Percentiles rank a stretch among this genome's conserved stretches.
phyloP scores from a whole-genome alignment of 2,888 invertebrate genomes.

The Crioceris asparagi region DNA sequence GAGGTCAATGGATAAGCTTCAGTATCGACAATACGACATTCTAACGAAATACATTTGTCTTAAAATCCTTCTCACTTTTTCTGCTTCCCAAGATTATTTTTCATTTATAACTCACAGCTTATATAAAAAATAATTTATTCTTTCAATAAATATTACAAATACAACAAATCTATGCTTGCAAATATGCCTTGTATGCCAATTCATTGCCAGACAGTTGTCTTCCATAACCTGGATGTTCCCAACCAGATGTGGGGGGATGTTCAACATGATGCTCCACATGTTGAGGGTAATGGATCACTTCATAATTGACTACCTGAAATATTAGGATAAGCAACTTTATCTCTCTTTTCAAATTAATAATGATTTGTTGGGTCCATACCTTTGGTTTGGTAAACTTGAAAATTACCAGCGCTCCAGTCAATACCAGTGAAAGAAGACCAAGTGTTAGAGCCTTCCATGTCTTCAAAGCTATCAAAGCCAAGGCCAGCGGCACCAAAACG shows the following conservation, averaged over 20 bases:
- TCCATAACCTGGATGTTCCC: slow-evolving; percentile 51
- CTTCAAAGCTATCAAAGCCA: slow-evolving; percentile 74
- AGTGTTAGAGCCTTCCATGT: slow-evolving; percentile 85
- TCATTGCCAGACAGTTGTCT: slow-evolving; percentile 47
- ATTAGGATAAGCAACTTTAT: too few relatives aligned
- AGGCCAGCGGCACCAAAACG: slow-evolving; percentile 67
- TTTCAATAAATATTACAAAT: slow-evolving; percentile 1
- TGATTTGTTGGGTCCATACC: slow-evolving; percentile 35
- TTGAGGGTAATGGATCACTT: slow-evolving; percentile 74
- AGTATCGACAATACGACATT: too few relatives aligned
- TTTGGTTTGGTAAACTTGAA: slow-evolving; percentile 83
- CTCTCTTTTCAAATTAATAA: too few relatives aligned
- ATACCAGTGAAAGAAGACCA: slow-evolving; percentile 70
- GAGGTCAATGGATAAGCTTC: too few relatives aligned
- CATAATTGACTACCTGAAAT: slow-evolving; percentile 63
- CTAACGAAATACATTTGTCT: too few relatives aligned
- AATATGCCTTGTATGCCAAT: slow-evolving; percentile 45
- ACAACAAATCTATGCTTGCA: slow-evolving; percentile 6
- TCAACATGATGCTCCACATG: slow-evolving; percentile 46
- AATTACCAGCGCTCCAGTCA: slow-evolving; percentile 76
- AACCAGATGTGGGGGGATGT: slow-evolving; percentile 32
- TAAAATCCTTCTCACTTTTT: too few relatives aligned
- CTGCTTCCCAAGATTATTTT: too few relatives aligned
- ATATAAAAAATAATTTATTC: too few relatives aligned
- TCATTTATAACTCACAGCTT: too few relatives aligned